phyloP scores from a whole-genome alignment of 2,888 invertebrate species.

The Poecilobothrus nobilitatus region DNA sequence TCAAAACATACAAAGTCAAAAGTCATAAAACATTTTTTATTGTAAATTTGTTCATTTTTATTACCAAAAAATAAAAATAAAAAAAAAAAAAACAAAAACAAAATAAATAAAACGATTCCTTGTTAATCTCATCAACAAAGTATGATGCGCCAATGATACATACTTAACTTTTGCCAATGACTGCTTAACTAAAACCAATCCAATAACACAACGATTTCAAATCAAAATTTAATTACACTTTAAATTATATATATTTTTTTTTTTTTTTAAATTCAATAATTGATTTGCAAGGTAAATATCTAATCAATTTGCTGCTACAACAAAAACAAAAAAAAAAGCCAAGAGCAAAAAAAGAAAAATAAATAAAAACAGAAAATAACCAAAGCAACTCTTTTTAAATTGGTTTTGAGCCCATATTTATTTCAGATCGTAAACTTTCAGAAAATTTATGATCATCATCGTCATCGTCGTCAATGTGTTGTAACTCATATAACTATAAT shows the following conservation, averaged over 20 bases:
- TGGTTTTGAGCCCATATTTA: conserved; percentile 1
- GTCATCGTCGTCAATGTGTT: not conserved
- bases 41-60: not conserved
- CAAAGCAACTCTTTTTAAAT: not conserved
- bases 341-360: not conserved
- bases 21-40: conserved; percentile 4
- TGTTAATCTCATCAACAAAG: conserved; percentile 4
- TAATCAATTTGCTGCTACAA: not conserved
- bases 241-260: not conserved
- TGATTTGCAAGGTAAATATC: conserved; percentile 6
- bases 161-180: not conserved
- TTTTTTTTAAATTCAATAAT: conserved; percentile 1
- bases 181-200: conserved; percentile 4
- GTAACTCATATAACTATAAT: no score
- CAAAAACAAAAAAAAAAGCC: not conserved
- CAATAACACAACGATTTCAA: not conserved
- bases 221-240: conserved; percentile 1
- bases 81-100: no score
- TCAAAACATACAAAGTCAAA: not conserved
- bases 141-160: not conserved
- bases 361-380: no score
- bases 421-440: not conserved
- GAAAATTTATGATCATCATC: not conserved
- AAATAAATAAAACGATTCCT: not conserved
- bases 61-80: not conserved